These are phyloP conservation scores for Rhinogobio ventralis DNA, from an alignment of 2,797 vertebrate species.

Conservation along the genomic window DNA sequence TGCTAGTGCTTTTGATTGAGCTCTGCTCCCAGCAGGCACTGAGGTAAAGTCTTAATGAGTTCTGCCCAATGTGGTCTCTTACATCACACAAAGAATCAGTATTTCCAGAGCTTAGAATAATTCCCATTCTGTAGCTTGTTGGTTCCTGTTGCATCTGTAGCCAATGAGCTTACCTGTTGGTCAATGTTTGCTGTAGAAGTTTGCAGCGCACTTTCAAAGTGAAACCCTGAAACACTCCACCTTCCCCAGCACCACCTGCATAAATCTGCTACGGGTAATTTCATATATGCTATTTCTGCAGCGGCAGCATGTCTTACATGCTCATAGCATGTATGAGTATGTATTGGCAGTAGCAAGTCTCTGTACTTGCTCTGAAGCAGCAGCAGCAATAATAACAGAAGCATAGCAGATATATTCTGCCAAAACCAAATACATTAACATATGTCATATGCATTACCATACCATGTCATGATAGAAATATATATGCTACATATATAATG, in stretches of 20 bases:
- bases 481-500: neutral
- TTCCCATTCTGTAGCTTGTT: neutral
- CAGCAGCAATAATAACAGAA: neutral
- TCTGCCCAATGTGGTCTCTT: constrained; percentile 45
- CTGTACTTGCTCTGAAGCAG: neutral
- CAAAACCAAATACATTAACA: no score
- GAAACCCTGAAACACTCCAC: neutral
- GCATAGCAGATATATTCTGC: neutral
- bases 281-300: neutral
- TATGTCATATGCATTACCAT: no score
- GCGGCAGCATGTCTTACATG: no score
- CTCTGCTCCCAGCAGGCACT: constrained; percentile 50
- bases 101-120: constrained; percentile 31
- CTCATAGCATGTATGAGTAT: neutral
- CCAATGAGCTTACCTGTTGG: neutral
- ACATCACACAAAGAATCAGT: constrained; percentile 53
- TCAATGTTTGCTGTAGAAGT: neutral
- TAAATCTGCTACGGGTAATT: neutral
- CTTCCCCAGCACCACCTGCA: neutral
- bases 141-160: neutral
- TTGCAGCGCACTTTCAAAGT: neutral
- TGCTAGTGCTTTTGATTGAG: constrained; percentile 54
- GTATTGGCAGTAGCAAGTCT: neutral
- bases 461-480: no score
- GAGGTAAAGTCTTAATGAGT: constrained; percentile 58